phyloP scores from a whole-genome alignment of 2,797 vertebrate species.

The Silurus aristotelis region DNA sequence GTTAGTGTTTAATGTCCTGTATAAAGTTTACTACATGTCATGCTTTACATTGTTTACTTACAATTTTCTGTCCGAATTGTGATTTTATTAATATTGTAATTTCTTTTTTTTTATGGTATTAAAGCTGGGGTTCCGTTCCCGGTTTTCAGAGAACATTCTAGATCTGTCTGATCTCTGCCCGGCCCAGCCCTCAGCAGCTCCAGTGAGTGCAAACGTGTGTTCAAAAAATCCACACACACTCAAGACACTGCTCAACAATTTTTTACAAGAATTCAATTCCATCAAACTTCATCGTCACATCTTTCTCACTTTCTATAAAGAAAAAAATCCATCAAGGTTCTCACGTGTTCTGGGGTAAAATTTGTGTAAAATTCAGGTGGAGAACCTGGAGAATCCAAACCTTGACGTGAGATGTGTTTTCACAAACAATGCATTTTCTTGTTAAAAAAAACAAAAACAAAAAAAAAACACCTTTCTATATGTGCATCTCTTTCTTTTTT shows the following conservation, averaged over 20 bases:
- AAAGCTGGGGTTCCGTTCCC: constrained; percentile 52
- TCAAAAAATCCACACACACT: not conserved
- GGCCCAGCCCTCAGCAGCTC: constrained; percentile 32
- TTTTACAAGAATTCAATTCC: not conserved
- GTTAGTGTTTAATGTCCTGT: not conserved
- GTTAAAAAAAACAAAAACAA: too few relatives aligned
- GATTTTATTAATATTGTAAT: not conserved
- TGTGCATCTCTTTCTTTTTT: too few relatives aligned
- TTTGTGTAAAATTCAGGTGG: not conserved
- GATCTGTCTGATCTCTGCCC: constrained; percentile 64
- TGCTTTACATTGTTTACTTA: not conserved
- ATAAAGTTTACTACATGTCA: not conserved
- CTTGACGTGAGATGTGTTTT: too few relatives aligned
- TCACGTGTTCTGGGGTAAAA: too few relatives aligned
- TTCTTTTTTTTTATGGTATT: too few relatives aligned
- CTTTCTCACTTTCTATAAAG: too few relatives aligned
- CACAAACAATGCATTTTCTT: too few relatives aligned
- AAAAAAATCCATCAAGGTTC: too few relatives aligned
- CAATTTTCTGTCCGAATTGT: not conserved
- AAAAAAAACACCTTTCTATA: too few relatives aligned
- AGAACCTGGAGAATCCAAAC: not conserved
- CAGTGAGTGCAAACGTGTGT: constrained; percentile 53
- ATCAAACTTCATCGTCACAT: not conserved
- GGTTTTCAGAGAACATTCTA: constrained; percentile 66
- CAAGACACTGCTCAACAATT: not conserved